Evolutionary conservation across 2,113 vertebrate species (phyloP), one percentile per base, ranked within the genome.

Genomic region (Oreochromis niloticus): DNA sequence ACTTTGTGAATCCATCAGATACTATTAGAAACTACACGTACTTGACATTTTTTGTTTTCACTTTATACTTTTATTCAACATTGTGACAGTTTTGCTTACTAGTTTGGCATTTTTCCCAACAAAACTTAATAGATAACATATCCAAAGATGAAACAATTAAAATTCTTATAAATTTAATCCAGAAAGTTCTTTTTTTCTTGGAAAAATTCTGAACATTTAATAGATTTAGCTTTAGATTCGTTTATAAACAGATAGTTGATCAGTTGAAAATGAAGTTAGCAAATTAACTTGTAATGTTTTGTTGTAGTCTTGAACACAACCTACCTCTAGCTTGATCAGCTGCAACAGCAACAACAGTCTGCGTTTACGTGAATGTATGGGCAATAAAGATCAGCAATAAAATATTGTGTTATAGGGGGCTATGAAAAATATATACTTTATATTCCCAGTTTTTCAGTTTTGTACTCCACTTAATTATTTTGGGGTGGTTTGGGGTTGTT

Each of bases 321-420:
- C 39, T 46, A 43, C 39, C 39, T 46, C 1, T 41, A 46, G 12
- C n/a, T 14, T 43, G 39, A 46, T 0, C 0, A 71, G 39, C 39
- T 0, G 66, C 59, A 61, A 0, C 59, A 63, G 59, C 59, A 73
- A 43, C 36, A 71, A 43, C n/a, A 16, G 10, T 16, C 22, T 43
- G 66, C 9, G 34, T n/a, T n/a, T n/a, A n/a, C n/a, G n/a, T 43
- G 19, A 27, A 43, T 71, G 7, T 46, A 27, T 1, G 22, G 7
- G 22, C 8, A 16, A 46, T 27, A 73, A 46, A 43, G 4, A 46
- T 73, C 22, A 73, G 3, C 13, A 46, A 27, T 46, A 43, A 14
- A 73, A 46, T 73, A 0, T 17, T 27, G 0, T 27, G 13, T 46
- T 0, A 43, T 0, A 46, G 0, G 3, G 39, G 36, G 19, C 17